Evolutionary conservation across 2,888 invertebrate genomes (phyloP).

Genomic region (Eristalis arbustorum): DNA sequence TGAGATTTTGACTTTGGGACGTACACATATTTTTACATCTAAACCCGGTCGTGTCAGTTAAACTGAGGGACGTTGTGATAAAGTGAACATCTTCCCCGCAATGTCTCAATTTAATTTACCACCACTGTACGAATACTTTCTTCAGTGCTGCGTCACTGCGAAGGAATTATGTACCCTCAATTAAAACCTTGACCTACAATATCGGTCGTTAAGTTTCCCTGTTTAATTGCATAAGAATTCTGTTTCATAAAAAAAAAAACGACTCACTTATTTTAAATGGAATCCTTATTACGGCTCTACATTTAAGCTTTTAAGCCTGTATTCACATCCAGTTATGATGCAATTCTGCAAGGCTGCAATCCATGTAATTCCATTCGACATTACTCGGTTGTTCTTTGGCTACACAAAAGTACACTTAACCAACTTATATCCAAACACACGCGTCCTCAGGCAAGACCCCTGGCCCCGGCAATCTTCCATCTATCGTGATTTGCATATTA

Average conservation of each 20-base stretch:
- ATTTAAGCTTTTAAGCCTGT: neutral
- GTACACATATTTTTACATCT: no score
- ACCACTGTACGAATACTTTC: neutral
- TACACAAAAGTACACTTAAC: constrained; percentile 45
- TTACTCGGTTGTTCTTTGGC: constrained; percentile 29
- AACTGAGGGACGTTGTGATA: no score
- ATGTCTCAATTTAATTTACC: neutral
- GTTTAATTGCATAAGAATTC: neutral
- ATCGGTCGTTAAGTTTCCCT: neutral
- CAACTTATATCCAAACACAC: constrained; percentile 9
- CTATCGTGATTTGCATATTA: constrained; percentile 50
- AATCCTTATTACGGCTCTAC: neutral
- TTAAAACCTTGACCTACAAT: neutral
- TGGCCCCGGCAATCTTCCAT: constrained; percentile 4
- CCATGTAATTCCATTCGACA: constrained; percentile 40
- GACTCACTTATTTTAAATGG: neutral
- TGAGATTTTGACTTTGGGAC: no score
- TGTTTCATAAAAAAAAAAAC: neutral
- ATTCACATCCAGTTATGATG: neutral
- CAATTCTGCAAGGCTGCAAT: constrained; percentile 46
- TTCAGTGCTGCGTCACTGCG: neutral
- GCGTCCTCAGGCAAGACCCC: constrained; percentile 1
- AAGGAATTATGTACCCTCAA: neutral
- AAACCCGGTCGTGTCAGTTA: no score
- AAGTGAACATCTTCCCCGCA: neutral